Base-by-base conservation (phyloP, 2,797 vertebrate genomes). In the Halcyon leucocephala region DNA sequence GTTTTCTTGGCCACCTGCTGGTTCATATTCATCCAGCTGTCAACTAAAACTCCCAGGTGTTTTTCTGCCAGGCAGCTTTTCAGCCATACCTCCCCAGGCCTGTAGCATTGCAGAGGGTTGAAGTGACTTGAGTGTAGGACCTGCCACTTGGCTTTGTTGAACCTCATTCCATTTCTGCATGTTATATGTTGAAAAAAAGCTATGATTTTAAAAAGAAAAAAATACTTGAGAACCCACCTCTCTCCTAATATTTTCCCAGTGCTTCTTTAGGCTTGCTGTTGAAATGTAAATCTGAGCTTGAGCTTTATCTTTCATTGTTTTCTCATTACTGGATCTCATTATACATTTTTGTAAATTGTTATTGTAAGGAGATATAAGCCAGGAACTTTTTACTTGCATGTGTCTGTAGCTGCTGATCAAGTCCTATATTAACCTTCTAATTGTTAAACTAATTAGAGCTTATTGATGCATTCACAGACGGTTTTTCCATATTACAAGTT, bases 211-310 rank as follows among this genome's bases (percentile, higher is more conserved):
- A 71, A 86, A 82, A 58, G 26, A 13, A 2, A 73, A 62, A 86
- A 78, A 44, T 18, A 1, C 12, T 65, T 51, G 11, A 70, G 11
- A 66, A 66, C 7, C 19, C 14, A 18, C 0, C 0, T 85, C 9
- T 39, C 5, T 62, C 25, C 9, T 55, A 17, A 18, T 61, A 67
- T 79, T 88, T 79, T 90, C 29, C 7, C 14, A 52, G 14, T 65
- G 67, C 28, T 90, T 57, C n/a, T 49, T 89, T 54, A 72, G 35
- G 5, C 15, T 91, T 2, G 3, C 11, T 29, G 26, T 5, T 82
- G n/a, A 79, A 83, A 73, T 42, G 6, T 41, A 86, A 92, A 84
- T 11, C 26, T 57, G 35, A 86, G 25, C 22, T 46, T 92, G 41
- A 61, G 62, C 24, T 62, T 81, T 12, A 55, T 55, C 14, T 83